Base-by-base conservation (phyloP, 1,140 invertebrate genomes). In the Aphis craccivora region DNA sequence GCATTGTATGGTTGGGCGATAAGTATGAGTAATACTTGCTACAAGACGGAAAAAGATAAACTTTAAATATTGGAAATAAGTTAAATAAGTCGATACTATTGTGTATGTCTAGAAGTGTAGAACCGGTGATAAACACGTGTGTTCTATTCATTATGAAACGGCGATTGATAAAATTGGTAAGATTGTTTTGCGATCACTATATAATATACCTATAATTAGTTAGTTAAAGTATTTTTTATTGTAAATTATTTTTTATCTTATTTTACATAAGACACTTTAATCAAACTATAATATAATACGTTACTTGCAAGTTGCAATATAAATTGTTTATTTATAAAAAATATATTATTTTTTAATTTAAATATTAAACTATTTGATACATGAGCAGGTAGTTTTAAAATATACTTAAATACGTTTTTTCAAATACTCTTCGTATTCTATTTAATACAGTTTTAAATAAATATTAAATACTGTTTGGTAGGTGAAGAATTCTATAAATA, bases 61-160 rank as follows among this genome's bases (percentile, higher is more conserved):
- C 86, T 88, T 51, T n/a, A 88, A 51, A 87, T 51, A 88, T 88
- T 88, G 86, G 45, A 88, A 88, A 51, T 22, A n/a, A 88, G 86
- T 87, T 88, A 22, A 87, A 87, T 48, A 48, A 87, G 45, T 88
- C 45, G n/a, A 22, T 51, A 51, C 30, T 51, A 88, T 88, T 88
- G 86, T 88, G 86, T 51, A 51, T 88, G 86, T 51, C 45, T 88
- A 51, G 51, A 88, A 88, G 86, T 22, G 86, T 4, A 88, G 86
- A 88, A 88, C 20, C n/a, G n/a, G 30, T 35, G 86, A 88, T 88
- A 88, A 88, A 51, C 86, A 51, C 45, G 45, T 35, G 45, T 51
- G 45, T 88, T 48, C 45, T 30, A 48, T n/a, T n/a, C 6, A 23
- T 22, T 18, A 35, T 20, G 45, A 51, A 88, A 51, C 30, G 45